Conservation (phyloP, 2,797 vertebrate genomes). For the Botia kubotai region DNA sequence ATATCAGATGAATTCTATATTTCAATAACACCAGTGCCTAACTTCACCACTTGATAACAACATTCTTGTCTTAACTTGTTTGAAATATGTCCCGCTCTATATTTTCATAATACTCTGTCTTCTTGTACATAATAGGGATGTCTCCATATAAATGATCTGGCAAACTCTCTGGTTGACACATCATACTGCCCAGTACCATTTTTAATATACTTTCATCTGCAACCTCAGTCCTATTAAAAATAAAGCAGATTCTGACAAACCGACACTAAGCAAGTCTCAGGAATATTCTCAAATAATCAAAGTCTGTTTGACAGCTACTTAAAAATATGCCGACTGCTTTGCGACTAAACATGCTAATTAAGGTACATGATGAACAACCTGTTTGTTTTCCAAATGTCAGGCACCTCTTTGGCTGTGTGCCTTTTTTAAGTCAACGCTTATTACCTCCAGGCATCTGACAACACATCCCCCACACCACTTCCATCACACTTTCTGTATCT, state of each 20-base stretch:
- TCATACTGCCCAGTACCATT: too few relatives aligned
- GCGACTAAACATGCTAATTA: background rate
- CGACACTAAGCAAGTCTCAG: background rate
- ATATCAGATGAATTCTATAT: too few relatives aligned
- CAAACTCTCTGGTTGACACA: too few relatives aligned
- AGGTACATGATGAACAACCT: conserved; percentile 26
- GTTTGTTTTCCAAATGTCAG: conserved; percentile 66
- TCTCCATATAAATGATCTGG: too few relatives aligned
- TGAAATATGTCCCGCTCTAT: background rate
- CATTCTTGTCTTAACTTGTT: background rate
- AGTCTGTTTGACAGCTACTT: background rate
- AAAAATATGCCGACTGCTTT: conserved; percentile 1
- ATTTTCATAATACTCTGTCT: too few relatives aligned
- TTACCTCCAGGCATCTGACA: conserved; percentile 28
- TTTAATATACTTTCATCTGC: too few relatives aligned
- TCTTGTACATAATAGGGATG: too few relatives aligned
- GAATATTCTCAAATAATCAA: background rate
- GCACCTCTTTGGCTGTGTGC: conserved; percentile 65
- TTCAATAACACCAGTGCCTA: too few relatives aligned
- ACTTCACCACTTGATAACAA: background rate
- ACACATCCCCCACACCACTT: background rate
- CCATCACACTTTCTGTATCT: conserved; percentile 7
- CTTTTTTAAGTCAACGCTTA: conserved; percentile 60
- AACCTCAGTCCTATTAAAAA: too few relatives aligned
- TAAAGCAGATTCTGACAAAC: background rate